Base-by-base conservation (phyloP, 2,113 vertebrate species). In the Lepisosteus osseus region DNA sequence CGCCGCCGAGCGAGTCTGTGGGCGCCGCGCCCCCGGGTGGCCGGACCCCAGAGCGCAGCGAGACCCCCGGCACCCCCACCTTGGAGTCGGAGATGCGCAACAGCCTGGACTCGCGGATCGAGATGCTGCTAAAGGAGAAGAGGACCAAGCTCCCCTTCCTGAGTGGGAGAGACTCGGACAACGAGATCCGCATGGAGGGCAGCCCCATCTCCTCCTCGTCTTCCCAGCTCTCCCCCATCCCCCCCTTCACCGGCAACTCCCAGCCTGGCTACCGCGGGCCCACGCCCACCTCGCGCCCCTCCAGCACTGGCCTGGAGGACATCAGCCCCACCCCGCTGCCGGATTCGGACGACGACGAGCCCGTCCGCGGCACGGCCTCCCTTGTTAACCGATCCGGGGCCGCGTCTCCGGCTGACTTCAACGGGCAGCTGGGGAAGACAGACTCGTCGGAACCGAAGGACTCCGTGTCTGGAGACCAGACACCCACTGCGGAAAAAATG, bases 81-180 rank as follows among this genome's bases (percentile, higher is more conserved):
- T 90, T 90, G 72, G 96, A 97, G 74, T 85, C 92, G 0, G 95
- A 96, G 86, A 88, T 88, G 59, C 96, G 93, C 8, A 94, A 98
- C 86, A 99, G 97, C 88, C 90, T 99, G 85, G 97, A 99, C 82
- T 98, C 97, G 0, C 93, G 97, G 72, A 99, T 99, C 17, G 97
- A 97, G 87, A 98, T 98, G 97, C 93, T 99, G 79, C 90, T 99
- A 77, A 99, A 99, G 87, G 96, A 97, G 81, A 95, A 97, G 85
- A 89, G 93, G 85, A 95, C 95, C 85, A 98, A 98, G 78, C 83
- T 97, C 76, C 95, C 95, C n/a, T 98, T 98, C 86, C 87, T 99
- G 15, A 91, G 87, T 0, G 96, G 95, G 74, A 92, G 92, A 40
- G 96, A 97, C 87, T 98, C 96, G 0, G 97, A 99, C 83, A 87